Percentiles rank a stretch among this genome's conserved stretches.
These are phyloP conservation scores for Triplophysa dalaica DNA, from an alignment of 2,113 vertebrate genomes.

Conservation along the genomic window DNA sequence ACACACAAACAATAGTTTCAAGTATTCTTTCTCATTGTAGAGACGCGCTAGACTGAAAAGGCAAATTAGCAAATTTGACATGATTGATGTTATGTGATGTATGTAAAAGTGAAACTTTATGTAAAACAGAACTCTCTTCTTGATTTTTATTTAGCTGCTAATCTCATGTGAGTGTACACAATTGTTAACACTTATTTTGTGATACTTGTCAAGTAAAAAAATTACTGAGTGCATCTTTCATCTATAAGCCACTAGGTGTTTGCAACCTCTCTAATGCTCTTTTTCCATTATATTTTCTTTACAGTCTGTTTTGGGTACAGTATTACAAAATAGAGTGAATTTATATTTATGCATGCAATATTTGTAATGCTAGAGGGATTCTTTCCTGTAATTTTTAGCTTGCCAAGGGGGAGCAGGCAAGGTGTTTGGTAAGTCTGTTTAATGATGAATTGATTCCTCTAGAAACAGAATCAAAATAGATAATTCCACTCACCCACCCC, in stretches of 20 bases:
- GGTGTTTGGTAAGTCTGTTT: constrained; percentile 55
- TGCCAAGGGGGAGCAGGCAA: constrained; percentile 58
- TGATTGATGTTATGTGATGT: too few species aligned
- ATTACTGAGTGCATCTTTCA: neutral
- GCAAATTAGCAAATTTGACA: too few species aligned
- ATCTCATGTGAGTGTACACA: too few species aligned
- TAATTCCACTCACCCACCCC: neutral
- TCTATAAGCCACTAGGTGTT: neutral
- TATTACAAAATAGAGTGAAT: neutral
- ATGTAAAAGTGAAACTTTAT: too few species aligned
- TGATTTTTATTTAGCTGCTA: too few species aligned
- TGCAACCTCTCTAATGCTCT: neutral
- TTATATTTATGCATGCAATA: neutral
- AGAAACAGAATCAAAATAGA: constrained; percentile 27
- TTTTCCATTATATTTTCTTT: neutral
- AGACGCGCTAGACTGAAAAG: too few species aligned
- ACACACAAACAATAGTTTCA: too few species aligned
- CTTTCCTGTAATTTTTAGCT: constrained; percentile 50
- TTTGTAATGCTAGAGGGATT: constrained; percentile 30
- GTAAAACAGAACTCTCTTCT: too few species aligned
- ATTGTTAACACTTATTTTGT: too few species aligned
- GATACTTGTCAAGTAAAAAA: too few species aligned
- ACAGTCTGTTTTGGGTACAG: neutral
- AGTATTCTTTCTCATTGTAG: too few species aligned
- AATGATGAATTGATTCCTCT: constrained; percentile 6